Percentiles rank a stretch among this genome's conserved stretches.
Conservation (phyloP, 2,888 invertebrate genomes). For the Sarcophaga variegata region DNA sequence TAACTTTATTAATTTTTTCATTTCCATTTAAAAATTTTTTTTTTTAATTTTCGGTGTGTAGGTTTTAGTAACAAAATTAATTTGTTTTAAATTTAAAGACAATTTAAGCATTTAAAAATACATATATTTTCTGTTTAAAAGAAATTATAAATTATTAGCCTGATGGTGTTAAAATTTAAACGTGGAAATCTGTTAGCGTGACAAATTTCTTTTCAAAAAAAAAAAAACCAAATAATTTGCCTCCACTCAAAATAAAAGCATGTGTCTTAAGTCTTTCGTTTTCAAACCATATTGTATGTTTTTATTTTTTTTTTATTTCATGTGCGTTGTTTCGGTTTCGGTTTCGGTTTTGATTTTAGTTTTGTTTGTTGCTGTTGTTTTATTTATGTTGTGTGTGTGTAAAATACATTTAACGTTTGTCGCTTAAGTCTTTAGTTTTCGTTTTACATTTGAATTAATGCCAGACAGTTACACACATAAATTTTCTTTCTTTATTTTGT, state of each 20-base stretch:
- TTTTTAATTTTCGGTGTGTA: slow-evolving; percentile 10
- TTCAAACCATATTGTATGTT: background rate
- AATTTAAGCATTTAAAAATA: background rate
- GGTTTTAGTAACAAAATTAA: slow-evolving; percentile 62
- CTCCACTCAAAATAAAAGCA: background rate
- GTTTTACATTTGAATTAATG: no score
- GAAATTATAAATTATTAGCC: background rate
- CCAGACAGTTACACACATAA: no score
- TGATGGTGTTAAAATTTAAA: background rate
- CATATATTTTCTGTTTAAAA: background rate
- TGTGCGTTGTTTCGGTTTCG: no score
- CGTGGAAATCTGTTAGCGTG: slow-evolving; percentile 38
- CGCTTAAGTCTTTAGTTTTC: slow-evolving; percentile 27
- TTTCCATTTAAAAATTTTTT: background rate
- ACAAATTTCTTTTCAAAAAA: slow-evolving; percentile 41
- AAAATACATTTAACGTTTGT: slow-evolving; percentile 30
- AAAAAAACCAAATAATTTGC: slow-evolving; percentile 41
- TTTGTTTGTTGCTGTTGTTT: background rate
- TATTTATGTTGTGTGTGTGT: slow-evolving; percentile 13
- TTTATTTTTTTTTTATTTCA: slow-evolving; percentile 2
- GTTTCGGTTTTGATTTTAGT: background rate
- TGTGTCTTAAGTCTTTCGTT: slow-evolving; percentile 43
- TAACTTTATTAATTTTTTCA: slow-evolving; percentile 17
- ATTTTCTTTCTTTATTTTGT: no score
- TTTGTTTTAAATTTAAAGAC: slow-evolving; percentile 38